Base-by-base conservation (phyloP, 1,140 invertebrate species). In the Cotesia chilonis region DNA sequence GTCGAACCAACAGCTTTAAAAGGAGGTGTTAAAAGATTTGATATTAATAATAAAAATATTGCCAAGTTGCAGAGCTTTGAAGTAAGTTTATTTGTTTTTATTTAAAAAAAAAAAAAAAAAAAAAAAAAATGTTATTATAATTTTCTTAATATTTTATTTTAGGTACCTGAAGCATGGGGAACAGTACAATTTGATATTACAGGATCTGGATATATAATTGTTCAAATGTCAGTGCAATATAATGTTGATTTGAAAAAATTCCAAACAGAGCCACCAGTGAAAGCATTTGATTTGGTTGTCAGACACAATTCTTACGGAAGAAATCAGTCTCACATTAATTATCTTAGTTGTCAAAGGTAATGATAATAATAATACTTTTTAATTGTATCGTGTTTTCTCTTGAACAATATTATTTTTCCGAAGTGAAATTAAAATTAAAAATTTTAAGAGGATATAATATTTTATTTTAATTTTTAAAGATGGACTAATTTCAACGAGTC, bases 221-320 rank as follows among this genome's bases (percentile, higher is more conserved):
- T 97, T 54, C 95, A 98, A 88, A 92, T 98, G 91, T 95, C 94
- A 60, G 95, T 97, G n/a, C 94, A 96, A 80, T 97, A 98, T 83
- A 97, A 98, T 87, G 95, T 98, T 36, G 96, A 98, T 83, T 92
- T 93, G 75, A 83, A 88, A n/a, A 90, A 90, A 80, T 95, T 96
- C 87, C 92, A 97, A 83, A 97, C 94, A 2, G 86, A 91, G 73
- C 95, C 96, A 17, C 95, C 96, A 4, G 88, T 94, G 41, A 87
- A 87, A 55, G 89, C 96, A 4, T 97, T 97, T 83, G 89, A 91
- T 69, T 86, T 96, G 65, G 80, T 88, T 55, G 91, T 93, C 0
- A 89, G 89, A 74, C 91, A 93, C 14, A 88, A 91, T 76, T 96
- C 94, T 85, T 90, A 92, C 80, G 96, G 96, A 59, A 91, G 96